Conservation (phyloP, 2,113 vertebrate genomes). For the Hemiscyllium ocellatum region DNA sequence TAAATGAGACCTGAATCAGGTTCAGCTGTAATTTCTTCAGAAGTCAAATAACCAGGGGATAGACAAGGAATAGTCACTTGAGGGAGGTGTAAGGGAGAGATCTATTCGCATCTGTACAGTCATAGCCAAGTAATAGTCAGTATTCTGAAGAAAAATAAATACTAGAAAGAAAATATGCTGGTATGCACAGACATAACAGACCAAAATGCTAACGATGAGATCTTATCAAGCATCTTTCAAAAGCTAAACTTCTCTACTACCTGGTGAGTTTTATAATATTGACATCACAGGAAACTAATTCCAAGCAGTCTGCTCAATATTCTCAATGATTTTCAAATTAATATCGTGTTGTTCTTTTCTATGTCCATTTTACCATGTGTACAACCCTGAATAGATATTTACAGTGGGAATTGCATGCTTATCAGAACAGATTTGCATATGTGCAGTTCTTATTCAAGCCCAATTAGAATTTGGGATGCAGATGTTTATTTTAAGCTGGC, state of each 20-base stretch:
- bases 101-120: not conserved
- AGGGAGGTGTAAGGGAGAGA: no score
- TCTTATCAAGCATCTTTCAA: not conserved
- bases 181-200: not conserved
- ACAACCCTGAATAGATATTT: not conserved
- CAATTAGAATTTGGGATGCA: not conserved
- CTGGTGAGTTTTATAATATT: not conserved
- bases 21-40: not conserved
- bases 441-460: not conserved
- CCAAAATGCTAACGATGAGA: not conserved
- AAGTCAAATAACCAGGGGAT: not conserved
- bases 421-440: not conserved
- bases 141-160: no score
- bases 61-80: not conserved
- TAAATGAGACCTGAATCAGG: not conserved
- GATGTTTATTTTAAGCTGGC: not conserved
- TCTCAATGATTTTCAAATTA: not conserved
- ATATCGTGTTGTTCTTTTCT: not conserved
- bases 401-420: not conserved
- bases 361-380: not conserved
- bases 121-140: not conserved
- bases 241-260: not conserved
- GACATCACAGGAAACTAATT: not conserved
- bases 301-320: not conserved
- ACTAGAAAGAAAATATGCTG: not conserved